Evolutionary conservation across 2,888 invertebrate genomes (phyloP).

Genomic region (Dasysyrphus tricinctus): DNA sequence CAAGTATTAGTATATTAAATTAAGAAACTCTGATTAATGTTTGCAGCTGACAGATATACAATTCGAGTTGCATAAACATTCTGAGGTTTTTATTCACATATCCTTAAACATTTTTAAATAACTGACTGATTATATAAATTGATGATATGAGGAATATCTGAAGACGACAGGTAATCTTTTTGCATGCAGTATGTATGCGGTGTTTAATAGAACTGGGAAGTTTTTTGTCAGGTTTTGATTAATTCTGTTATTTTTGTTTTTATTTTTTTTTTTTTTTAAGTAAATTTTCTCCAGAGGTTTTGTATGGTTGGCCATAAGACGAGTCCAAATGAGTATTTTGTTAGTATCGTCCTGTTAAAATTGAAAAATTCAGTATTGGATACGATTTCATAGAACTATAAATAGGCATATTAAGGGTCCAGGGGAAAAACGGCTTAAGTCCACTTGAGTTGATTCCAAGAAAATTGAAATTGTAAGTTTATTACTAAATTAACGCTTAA

Average conservation of each 20-base stretch:
- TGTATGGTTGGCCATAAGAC: too few species aligned
- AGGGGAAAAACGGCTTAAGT: too few species aligned
- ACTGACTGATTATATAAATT: slow-evolving; percentile 68
- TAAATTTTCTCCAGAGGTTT: neutral
- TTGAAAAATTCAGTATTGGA: too few species aligned
- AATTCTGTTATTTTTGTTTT: neutral
- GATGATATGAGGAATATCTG: slow-evolving; percentile 55
- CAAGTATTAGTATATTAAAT: slow-evolving; percentile 48
- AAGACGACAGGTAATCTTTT: slow-evolving; percentile 72
- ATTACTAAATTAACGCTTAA: too few species aligned
- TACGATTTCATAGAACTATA: too few species aligned
- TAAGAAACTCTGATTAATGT: slow-evolving; percentile 72
- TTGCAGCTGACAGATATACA: slow-evolving; percentile 67
- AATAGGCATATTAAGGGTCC: too few species aligned
- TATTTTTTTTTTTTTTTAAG: neutral
- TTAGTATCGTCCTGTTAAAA: too few species aligned
- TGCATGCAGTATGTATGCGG: neutral
- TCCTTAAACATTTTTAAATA: slow-evolving; percentile 53
- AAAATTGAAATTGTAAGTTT: too few species aligned
- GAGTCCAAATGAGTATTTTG: too few species aligned
- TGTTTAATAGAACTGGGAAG: slow-evolving; percentile 2
- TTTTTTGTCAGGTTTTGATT: slow-evolving; percentile 2
- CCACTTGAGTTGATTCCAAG: too few species aligned
- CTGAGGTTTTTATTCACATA: slow-evolving; percentile 14
- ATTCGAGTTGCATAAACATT: neutral